Evolutionary conservation across 2,113 vertebrate species (phyloP).

Genomic region (Hippocampus mohnikei): DNA sequence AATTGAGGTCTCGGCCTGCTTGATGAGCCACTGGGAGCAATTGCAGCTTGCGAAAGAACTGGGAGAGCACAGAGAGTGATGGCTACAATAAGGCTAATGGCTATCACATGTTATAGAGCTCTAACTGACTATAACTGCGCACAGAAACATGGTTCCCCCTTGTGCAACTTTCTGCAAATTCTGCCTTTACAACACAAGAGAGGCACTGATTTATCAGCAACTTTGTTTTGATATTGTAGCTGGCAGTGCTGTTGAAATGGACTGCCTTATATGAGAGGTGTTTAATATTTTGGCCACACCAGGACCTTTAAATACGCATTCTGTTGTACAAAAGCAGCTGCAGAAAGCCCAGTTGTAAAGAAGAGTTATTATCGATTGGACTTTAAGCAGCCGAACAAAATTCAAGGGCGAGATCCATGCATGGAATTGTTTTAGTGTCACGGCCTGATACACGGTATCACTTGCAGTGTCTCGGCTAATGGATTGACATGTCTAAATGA

Average conservation of each 20-base stretch:
- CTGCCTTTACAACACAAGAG: constrained; percentile 8
- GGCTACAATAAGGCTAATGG: constrained; percentile 81
- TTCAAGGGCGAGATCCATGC: background rate
- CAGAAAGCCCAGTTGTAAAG: background rate
- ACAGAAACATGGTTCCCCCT: constrained; percentile 66
- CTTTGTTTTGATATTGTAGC: background rate
- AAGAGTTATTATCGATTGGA: background rate
- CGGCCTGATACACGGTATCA: background rate
- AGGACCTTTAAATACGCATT: background rate
- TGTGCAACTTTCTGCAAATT: constrained; percentile 1
- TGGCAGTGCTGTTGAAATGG: constrained; percentile 21
- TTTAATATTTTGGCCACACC: background rate
- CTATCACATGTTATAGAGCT: constrained; percentile 79
- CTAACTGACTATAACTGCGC: constrained; percentile 67
- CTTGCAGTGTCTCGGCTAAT: background rate
- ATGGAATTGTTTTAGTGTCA: background rate
- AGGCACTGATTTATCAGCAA: background rate
- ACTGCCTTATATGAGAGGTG: background rate
- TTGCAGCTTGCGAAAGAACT: constrained; percentile 78
- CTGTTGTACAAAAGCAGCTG: background rate
- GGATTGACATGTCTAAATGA: background rate
- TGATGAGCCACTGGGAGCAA: constrained; percentile 75
- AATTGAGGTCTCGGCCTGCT: constrained; percentile 75
- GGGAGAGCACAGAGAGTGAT: constrained; percentile 60
- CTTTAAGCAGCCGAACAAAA: background rate